A percentile compares a stretch with the other conserved stretches of the same genome.
Conservation (phyloP, 2,797 vertebrate species). For the Amblyraja radiata region DNA sequence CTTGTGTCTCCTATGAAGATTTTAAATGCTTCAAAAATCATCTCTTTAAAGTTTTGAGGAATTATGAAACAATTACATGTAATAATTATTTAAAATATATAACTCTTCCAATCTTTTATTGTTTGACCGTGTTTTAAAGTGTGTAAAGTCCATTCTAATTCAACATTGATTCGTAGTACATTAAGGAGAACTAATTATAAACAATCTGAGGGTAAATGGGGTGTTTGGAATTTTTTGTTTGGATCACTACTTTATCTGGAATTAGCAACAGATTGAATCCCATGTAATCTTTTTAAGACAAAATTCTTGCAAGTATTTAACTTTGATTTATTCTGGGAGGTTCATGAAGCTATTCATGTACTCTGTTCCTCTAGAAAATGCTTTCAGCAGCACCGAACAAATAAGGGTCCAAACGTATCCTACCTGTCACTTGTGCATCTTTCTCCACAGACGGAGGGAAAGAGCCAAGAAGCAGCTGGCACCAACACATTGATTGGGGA, state of each 20-base stretch:
- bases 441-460: slow-evolving; percentile 63
- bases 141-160: neutral
- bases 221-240: neutral
- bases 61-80: no score
- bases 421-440: slow-evolving; percentile 53
- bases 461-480: slow-evolving; percentile 53
- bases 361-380: neutral
- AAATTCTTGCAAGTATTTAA: neutral
- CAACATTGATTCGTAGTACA: neutral
- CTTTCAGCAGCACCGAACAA: neutral
- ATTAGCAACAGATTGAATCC: neutral
- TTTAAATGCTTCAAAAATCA: no score
- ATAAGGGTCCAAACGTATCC: slow-evolving; percentile 32
- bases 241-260: slow-evolving; percentile 1
- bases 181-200: neutral
- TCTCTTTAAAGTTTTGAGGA: no score
- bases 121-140: no score
- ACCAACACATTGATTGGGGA: slow-evolving; percentile 71
- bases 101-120: no score
- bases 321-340: neutral
- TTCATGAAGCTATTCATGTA: neutral
- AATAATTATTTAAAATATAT: no score
- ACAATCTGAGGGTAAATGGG: neutral
- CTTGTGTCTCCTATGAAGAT: no score
- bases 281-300: neutral